phyloP scores from a whole-genome alignment of 2,888 invertebrate species.

The Callosobruchus maculatus region DNA sequence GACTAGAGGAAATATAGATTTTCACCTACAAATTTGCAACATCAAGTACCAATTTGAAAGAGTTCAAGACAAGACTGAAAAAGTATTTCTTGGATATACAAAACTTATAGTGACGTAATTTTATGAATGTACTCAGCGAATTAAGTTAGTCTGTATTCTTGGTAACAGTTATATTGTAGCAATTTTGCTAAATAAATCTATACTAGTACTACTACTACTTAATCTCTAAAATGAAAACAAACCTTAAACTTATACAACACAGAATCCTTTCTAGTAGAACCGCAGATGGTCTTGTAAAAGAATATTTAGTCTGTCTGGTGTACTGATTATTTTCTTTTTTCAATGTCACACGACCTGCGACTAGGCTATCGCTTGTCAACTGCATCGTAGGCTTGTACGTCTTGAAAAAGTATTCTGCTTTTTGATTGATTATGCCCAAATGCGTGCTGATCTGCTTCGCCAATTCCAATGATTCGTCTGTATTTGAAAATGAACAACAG shows the following conservation, averaged over 20 bases:
- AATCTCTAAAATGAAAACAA: too few species aligned
- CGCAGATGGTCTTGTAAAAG: conserved; percentile 77
- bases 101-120: too few species aligned
- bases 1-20: too few species aligned
- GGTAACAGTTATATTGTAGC: too few species aligned
- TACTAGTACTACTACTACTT: too few species aligned
- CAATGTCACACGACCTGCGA: conserved; percentile 68
- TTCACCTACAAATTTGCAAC: too few species aligned
- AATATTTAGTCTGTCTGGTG: conserved; percentile 57
- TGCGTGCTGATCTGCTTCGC: conserved; percentile 74
- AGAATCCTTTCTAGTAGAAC: conserved; percentile 85
- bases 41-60: too few species aligned
- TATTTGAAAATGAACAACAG: conserved; percentile 71
- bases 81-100: too few species aligned
- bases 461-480: conserved; percentile 61
- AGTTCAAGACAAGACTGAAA: too few species aligned
- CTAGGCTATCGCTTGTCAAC: conserved; percentile 57
- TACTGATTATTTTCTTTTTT: conserved; percentile 26
- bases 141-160: too few species aligned
- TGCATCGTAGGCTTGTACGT: conserved; percentile 75
- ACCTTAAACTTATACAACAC: conserved; percentile 66
- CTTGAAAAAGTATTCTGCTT: conserved; percentile 76
- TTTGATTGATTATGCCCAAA: conserved; percentile 76
- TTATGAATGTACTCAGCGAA: too few species aligned
- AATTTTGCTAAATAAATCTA: too few species aligned